Evolutionary conservation across 2,888 invertebrate species (phyloP).

Genomic region (Pseudeuparius sepicola): DNA sequence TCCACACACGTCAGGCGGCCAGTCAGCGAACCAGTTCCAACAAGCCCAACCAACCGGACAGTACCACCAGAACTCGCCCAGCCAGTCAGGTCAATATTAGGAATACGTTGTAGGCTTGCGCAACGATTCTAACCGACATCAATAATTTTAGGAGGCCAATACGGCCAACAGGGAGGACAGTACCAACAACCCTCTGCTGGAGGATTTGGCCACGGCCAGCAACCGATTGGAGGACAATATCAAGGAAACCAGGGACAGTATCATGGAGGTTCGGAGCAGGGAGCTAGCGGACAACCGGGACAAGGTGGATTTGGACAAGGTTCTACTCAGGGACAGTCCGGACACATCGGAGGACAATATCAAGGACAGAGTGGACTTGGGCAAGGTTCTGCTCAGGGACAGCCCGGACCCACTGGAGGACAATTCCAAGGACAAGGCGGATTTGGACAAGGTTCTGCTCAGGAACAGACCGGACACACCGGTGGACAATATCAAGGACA

Average conservation of each 20-base stretch:
- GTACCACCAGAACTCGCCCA: too few relatives aligned
- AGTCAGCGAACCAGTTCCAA: too few relatives aligned
- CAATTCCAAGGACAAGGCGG: not conserved
- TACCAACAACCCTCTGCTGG: not conserved
- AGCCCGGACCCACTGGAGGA: not conserved
- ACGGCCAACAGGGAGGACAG: constrained; percentile 1
- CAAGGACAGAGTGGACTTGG: not conserved
- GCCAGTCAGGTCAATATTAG: too few relatives aligned
- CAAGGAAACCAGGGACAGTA: not conserved
- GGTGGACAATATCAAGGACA: not conserved
- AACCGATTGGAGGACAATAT: not conserved
- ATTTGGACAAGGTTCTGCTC: constrained; percentile 6
- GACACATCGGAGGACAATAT: constrained; percentile 1
- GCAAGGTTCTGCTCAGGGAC: constrained; percentile 3
- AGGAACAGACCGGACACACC: constrained; percentile 6
- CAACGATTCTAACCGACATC: too few relatives aligned
- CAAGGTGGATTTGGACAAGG: too few relatives aligned
- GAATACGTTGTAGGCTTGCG: too few relatives aligned
- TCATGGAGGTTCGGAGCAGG: constrained; percentile 6
- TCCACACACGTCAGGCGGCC: too few relatives aligned
- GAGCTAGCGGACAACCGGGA: not conserved
- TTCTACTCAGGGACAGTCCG: constrained; percentile 15
- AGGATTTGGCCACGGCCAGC: not conserved
- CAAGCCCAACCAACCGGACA: too few relatives aligned
- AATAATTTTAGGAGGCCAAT: too few relatives aligned